Conservation (phyloP, 1,140 invertebrate species). For the Drosophila baimaii region DNA sequence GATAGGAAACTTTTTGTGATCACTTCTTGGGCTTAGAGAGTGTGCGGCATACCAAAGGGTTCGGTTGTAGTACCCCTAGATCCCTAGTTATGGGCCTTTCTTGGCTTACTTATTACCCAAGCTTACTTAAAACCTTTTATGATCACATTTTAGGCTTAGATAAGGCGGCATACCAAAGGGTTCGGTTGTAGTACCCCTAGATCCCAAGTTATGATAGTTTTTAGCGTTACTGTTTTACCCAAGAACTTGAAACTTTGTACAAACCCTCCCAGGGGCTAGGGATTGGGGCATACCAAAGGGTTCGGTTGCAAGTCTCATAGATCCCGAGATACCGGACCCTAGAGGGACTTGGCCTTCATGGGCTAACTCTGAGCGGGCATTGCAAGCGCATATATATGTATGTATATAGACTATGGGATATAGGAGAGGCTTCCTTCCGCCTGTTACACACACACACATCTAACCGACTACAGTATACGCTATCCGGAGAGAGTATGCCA, state of each 20-base stretch:
- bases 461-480: conserved; percentile 24
- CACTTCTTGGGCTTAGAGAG: too few relatives aligned
- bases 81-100: too few relatives aligned
- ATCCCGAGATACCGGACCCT: background rate
- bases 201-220: background rate
- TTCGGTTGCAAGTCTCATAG: background rate
- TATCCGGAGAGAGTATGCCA: conserved; percentile 12
- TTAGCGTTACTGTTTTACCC: background rate
- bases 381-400: background rate
- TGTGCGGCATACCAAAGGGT: background rate
- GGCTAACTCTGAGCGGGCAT: conserved; percentile 16
- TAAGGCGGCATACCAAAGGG: background rate
- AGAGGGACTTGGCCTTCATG: background rate
- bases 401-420: conserved; percentile 1
- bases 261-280: too few relatives aligned
- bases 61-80: background rate
- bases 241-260: background rate
- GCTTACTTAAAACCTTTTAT: background rate
- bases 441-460: conserved; percentile 17
- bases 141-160: background rate
- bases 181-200: background rate
- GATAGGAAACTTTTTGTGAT: background rate
- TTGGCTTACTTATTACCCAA: too few relatives aligned
- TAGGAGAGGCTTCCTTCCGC: conserved; percentile 21
- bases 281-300: background rate